Base-by-base conservation (phyloP, 2,113 vertebrate genomes). In the Platichthys stellatus region DNA sequence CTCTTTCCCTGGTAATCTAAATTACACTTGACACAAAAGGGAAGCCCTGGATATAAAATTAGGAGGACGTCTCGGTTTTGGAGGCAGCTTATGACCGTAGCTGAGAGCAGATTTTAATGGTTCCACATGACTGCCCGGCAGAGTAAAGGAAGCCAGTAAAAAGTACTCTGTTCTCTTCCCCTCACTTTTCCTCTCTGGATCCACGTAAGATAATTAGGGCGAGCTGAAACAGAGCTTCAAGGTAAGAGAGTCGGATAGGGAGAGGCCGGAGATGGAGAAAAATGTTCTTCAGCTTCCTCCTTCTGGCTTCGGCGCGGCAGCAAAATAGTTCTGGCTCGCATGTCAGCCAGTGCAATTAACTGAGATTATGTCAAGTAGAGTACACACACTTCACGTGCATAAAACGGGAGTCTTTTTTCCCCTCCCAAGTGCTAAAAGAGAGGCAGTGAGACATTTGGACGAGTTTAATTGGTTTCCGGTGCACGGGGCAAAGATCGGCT, bases 51-150 rank as follows among this genome's bases (percentile, higher is more conserved):
- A 84, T 71, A 20, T 70, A 86, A 83, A 91, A 93, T 78, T 69
- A 70, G 53, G 54, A 53, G 80, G 81, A 45, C 58, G 72, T 78
- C 83, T 89, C 60, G 1, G 86, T 88, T 86, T 84, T 86, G 88
- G 88, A 84, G 71, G 74, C 66, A 63, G 74, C 76, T 91, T 89
- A 88, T 88, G 86, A 81, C 82, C 70, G 53, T 65, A 78, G 86
- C 90, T 90, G 59, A 69, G 69, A 93, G 86, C 82, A 68, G 62
- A 81, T 87, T 90, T 91, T 90, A 93, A 92, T 93, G 87, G 85
- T 86, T 90, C 82, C 68, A 80, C 86, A 86, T 81, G 84, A 85
- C 77, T 83, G 78, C 78, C 75, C 43, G 65, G 82, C 76, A 87
- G 78, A 90, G 73, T 81, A 87, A 90, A 82, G 69, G 12, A 62